Base-by-base conservation (phyloP, 2,888 invertebrate species). In the Stenchaetothrips biformis region DNA sequence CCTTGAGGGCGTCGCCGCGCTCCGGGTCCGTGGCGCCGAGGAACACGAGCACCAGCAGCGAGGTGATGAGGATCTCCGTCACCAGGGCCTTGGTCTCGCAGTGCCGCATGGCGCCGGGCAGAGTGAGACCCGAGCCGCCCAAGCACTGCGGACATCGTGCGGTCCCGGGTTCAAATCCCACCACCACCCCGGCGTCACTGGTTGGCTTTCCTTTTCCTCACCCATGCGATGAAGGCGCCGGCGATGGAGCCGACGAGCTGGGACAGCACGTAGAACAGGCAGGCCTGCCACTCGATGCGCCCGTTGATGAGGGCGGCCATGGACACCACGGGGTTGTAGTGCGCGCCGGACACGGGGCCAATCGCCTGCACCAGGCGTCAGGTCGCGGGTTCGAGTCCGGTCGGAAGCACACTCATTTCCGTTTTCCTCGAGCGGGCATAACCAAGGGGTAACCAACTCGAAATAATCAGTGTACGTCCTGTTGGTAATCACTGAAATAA, bases 261-360 rank as follows among this genome's bases (percentile, higher is more conserved):
- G 25, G 67, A 21, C 21, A 25, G 21, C 67, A 74, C 67, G 67
- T 74, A 74, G 9, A 74, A 11, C 67, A 74, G 25, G 67, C 67
- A 74, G 67, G 67, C 8, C 67, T 74, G 67, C 67, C 67, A 74
- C 67, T 74, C 67, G 67, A 74, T 21, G 67, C 67, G 67, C 21
- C 67, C 67, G 67, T 74, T 74, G 67, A 74, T 21, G 9, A 74
- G 67, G 21, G 67, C 67, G 21, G 67, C 21, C 67, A 74, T 21
- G 25, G 67, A 74, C 67, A 74, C 67, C 9, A 74, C 67, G 21
- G 67, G 67, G 67, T 74, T 74, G 67, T 25, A 74, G 67, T 74
- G 67, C 67, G 67, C 67, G 8, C 67, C 67, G 25, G 67, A 74
- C 21, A 74, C 67, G 67, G 67, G 67, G 25, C 67, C 67, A 2